Evolutionary conservation across 2,888 invertebrate species (phyloP).

Genomic region (Stenodema calcarata): DNA sequence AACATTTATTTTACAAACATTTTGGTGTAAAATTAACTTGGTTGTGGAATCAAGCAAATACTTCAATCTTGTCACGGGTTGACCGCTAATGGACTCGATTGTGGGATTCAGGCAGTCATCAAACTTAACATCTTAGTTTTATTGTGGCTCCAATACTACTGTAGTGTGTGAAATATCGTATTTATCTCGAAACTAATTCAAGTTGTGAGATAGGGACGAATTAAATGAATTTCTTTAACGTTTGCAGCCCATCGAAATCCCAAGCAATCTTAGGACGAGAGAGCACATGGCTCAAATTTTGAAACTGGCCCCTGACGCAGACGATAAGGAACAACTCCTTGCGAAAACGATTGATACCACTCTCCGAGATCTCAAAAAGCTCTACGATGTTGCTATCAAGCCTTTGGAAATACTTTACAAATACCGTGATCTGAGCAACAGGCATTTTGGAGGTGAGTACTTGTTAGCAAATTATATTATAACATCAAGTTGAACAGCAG

Average conservation of each 20-base stretch:
- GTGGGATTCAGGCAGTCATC: no score
- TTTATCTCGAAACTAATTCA: no score
- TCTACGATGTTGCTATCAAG: slow-evolving; percentile 86
- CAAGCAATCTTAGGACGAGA: slow-evolving; percentile 77
- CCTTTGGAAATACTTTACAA: slow-evolving; percentile 90
- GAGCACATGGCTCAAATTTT: slow-evolving; percentile 82
- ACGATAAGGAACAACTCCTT: slow-evolving; percentile 73
- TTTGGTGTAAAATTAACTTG: neutral
- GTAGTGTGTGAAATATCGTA: no score
- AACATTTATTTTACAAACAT: neutral
- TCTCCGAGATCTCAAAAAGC: slow-evolving; percentile 81
- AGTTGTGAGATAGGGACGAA: no score
- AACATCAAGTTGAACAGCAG: no score
- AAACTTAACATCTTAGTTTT: no score
- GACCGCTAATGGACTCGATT: neutral
- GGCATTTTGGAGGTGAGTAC: slow-evolving; percentile 76
- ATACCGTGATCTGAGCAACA: slow-evolving; percentile 88
- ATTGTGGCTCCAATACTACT: no score
- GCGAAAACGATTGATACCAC: slow-evolving; percentile 79
- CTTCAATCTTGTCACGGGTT: no score
- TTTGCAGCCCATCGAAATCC: slow-evolving; percentile 73
- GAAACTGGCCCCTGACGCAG: slow-evolving; percentile 76
- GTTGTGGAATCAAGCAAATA: no score
- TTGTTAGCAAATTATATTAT: no score
- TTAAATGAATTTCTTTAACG: no score